Base-by-base conservation (phyloP, 2,797 vertebrate genomes). In the Acipenser oxyrinchus region DNA sequence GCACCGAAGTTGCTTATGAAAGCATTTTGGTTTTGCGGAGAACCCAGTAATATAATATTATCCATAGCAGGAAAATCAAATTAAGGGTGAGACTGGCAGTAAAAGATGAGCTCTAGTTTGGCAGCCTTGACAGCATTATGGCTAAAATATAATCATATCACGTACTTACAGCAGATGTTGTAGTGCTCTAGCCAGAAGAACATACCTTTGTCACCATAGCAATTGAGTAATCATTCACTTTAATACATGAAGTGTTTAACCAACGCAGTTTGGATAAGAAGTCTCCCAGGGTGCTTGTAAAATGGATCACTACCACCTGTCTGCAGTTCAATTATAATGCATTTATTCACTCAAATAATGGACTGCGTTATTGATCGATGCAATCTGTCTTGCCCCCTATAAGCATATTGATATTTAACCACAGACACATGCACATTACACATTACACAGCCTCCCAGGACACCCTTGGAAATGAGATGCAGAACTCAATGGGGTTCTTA, bases 221-320 rank as follows among this genome's bases (percentile, higher is more conserved):
- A 23, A 68, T 23, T 58, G 49, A 23, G 50, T 67, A 67, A 59
- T 67, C 57, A 71, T 64, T 71, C 55, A 71, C 66, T 64, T 68
- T 60, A 69, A 64, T 23, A 8, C 60, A 23, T 62, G 18, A 62
- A 63, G 62, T 67, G 66, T 67, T 67, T 71, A 67, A 71, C 55
- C 67, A 60, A 67, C 48, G 64, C 15, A n/a, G 10, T 71, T 67
- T 64, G 69, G 37, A 62, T 67, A 37, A 61, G 58, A 55, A 49
- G 11, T 48, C 60, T 53, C 62, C 55, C 49, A 49, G 60, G 62
- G 52, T 52, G 66, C 37, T 66, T 70, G 48, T 64, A 58, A 67
- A 67, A 71, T 48, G n/a, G 49, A 15, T 67, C 55, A 60, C 57
- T 71, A 37, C 60, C 62, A 10, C 53, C 50, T 68, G 51, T 51